Conservation (phyloP, 2,888 invertebrate genomes). For the Hemistola chrysoprasaria region DNA sequence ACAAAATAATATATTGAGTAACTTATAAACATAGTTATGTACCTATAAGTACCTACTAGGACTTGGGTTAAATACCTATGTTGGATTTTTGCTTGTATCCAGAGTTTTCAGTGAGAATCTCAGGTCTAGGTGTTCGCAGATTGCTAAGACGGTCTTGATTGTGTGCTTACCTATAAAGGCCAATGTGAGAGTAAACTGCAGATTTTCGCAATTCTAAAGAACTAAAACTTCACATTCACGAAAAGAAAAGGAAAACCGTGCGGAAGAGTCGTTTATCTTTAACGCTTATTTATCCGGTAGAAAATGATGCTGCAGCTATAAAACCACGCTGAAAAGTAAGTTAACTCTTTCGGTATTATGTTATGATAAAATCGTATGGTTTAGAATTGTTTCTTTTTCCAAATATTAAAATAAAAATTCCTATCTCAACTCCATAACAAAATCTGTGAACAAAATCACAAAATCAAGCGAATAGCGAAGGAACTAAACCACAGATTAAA, state of each 20-base stretch:
- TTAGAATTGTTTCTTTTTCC: conserved; percentile 1
- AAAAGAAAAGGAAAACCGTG: conserved; percentile 24
- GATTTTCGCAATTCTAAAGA: conserved; percentile 3
- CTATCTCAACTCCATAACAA: conserved; percentile 18
- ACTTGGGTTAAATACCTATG: too few relatives aligned
- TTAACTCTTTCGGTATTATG: not conserved
- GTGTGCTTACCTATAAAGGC: conserved; percentile 22
- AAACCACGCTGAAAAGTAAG: not conserved
- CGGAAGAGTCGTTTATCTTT: conserved; percentile 24
- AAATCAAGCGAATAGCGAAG: conserved; percentile 13
- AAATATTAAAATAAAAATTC: conserved; percentile 1
- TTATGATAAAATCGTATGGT: conserved; percentile 1
- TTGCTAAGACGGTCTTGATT: too few relatives aligned
- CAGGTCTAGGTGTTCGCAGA: too few relatives aligned
- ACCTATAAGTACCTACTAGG: too few relatives aligned
- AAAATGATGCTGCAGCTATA: conserved; percentile 1
- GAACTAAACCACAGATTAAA: conserved; percentile 3
- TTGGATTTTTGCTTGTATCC: too few relatives aligned
- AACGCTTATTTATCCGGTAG: conserved; percentile 2
- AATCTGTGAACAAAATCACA: conserved; percentile 13
- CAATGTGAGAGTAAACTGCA: conserved; percentile 1
- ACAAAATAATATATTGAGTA: too few relatives aligned
- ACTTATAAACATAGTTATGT: too few relatives aligned
- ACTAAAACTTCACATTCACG: conserved; percentile 11
- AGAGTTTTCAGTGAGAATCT: too few relatives aligned